Percentiles rank a stretch among this genome's conserved stretches.
Conservation (phyloP, 2,888 invertebrate species). For the Xestia ashworthii region DNA sequence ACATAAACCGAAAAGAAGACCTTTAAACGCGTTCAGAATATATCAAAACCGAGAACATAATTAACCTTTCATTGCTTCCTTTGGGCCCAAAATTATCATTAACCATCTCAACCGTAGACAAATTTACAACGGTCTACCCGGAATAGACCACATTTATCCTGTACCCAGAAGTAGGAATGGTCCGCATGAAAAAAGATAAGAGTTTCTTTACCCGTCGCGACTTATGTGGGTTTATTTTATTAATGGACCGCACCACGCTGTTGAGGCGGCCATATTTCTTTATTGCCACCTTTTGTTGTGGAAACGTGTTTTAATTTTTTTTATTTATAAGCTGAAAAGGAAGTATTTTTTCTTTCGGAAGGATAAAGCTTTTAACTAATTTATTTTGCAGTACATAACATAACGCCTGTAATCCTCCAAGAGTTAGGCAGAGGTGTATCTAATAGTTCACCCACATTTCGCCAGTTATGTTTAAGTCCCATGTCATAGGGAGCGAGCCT, state of each 20-base stretch:
- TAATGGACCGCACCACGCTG: constrained; percentile 58
- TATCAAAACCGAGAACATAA: constrained; percentile 32
- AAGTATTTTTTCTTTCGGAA: constrained; percentile 7
- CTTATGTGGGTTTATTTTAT: constrained; percentile 65
- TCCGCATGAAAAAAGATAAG: constrained; percentile 55
- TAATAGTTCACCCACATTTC: no score
- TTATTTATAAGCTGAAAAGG: constrained; percentile 38
- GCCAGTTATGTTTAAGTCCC: no score
- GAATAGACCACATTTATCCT: constrained; percentile 61
- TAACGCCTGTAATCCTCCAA: no score
- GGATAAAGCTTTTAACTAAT: background rate
- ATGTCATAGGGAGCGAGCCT: no score
- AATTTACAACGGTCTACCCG: constrained; percentile 59
- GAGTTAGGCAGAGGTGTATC: no score
- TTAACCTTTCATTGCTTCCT: constrained; percentile 46
- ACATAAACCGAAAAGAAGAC: background rate
- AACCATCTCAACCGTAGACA: constrained; percentile 50
- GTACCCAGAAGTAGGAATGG: constrained; percentile 49
- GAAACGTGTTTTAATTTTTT: constrained; percentile 45
- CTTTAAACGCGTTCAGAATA: constrained; percentile 20
- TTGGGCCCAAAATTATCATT: constrained; percentile 48
- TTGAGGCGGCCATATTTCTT: constrained; percentile 57
- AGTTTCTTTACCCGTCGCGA: constrained; percentile 49
- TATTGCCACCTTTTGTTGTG: constrained; percentile 58
- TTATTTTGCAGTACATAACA: background rate